These are phyloP conservation scores for Hiodon alosoides DNA, from an alignment of 2,113 vertebrate species.

Conservation along the genomic window DNA sequence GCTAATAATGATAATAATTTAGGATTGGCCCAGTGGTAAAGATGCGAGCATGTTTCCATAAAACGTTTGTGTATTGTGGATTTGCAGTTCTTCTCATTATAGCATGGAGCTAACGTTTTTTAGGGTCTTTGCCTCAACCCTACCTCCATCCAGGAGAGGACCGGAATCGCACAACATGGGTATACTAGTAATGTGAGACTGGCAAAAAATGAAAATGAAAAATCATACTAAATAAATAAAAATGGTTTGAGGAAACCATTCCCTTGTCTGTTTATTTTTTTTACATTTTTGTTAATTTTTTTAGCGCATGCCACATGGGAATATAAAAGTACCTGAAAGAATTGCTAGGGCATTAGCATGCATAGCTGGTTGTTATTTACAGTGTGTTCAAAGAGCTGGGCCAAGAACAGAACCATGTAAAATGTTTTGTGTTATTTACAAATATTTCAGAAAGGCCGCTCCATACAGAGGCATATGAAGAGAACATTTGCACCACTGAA, in stretches of 20 bases:
- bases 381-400: constrained; percentile 81
- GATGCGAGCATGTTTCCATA: no score
- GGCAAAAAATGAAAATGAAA: constrained; percentile 47
- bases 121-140: constrained; percentile 47
- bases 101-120: constrained; percentile 21
- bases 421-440: constrained; percentile 72
- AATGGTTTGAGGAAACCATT: constrained; percentile 61
- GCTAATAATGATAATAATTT: no score
- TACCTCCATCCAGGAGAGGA: constrained; percentile 47
- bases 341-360: constrained; percentile 92
- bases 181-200: constrained; percentile 52
- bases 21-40: no score
- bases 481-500: constrained; percentile 75
- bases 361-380: constrained; percentile 92
- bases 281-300: constrained; percentile 65
- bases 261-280: constrained; percentile 44
- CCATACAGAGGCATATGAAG: constrained; percentile 84
- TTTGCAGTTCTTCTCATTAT: background rate
- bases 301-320: constrained; percentile 82
- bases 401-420: constrained; percentile 67
- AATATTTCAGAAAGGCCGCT: constrained; percentile 67
- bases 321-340: constrained; percentile 98
- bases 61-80: no score
- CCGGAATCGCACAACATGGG: constrained; percentile 49
- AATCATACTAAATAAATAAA: constrained; percentile 51